These are phyloP conservation scores for Nomada ferruginata DNA, from an alignment of 2,888 invertebrate species.

Conservation along the genomic window DNA sequence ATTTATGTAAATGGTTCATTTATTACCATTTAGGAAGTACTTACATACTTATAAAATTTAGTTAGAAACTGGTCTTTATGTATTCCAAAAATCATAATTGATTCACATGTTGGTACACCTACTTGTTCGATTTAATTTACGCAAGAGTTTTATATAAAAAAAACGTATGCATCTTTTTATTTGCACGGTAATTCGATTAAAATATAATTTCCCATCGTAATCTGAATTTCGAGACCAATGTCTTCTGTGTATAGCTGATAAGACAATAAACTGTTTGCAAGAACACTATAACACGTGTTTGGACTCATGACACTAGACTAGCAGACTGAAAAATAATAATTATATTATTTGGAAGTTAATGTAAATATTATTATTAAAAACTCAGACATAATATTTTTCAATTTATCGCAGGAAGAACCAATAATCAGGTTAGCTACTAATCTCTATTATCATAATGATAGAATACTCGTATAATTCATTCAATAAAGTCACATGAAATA, in stretches of 20 bases:
- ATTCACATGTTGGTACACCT: conserved; percentile 26
- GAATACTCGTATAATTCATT: conserved; percentile 13
- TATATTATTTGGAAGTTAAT: not conserved
- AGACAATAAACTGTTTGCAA: not conserved
- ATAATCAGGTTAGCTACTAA: conserved; percentile 32
- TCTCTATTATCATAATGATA: not conserved
- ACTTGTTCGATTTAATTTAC: conserved; percentile 1
- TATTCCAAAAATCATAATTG: not conserved
- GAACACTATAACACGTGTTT: not conserved
- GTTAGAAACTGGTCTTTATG: not conserved
- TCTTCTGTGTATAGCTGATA: too few species aligned
- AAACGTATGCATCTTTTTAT: not conserved
- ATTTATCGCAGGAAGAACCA: not conserved
- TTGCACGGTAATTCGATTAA: not conserved
- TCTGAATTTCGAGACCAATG: not conserved
- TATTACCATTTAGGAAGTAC: not conserved
- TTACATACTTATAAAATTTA: not conserved
- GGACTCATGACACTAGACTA: not conserved
- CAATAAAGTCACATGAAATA: not conserved
- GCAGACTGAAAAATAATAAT: conserved; percentile 3
- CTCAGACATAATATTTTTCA: conserved; percentile 3
- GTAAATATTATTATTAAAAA: not conserved
- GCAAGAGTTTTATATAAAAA: not conserved
- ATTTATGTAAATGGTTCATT: not conserved
- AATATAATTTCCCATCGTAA: not conserved